Percentiles rank a stretch among this genome's conserved stretches.
Evolutionary conservation across 2,113 vertebrate genomes (phyloP).

Genomic region (Lipophrys pholis): DNA sequence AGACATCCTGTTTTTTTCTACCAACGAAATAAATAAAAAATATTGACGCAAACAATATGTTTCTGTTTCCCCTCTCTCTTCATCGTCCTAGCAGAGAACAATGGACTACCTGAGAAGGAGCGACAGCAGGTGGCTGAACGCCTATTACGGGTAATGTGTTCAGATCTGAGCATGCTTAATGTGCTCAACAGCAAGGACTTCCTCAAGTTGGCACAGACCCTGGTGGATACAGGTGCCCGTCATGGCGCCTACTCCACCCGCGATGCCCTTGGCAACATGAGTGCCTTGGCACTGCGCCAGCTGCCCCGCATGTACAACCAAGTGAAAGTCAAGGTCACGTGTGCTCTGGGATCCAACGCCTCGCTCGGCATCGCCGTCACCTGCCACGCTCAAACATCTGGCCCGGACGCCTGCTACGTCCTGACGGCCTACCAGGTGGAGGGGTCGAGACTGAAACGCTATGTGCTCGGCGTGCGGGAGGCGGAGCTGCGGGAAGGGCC

Average conservation of each 20-base stretch:
- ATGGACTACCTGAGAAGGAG: conserved; percentile 94
- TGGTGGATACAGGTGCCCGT: conserved; percentile 95
- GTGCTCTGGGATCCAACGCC: conserved; percentile 93
- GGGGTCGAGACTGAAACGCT: conserved; percentile 92
- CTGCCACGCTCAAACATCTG: conserved; percentile 93
- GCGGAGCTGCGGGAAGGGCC: conserved; percentile 90
- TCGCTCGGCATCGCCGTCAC: conserved; percentile 96
- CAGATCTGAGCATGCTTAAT: conserved; percentile 91
- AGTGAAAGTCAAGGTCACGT: conserved; percentile 98
- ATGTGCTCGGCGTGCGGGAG: conserved; percentile 92
- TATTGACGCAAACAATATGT: conserved; percentile 18
- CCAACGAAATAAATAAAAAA: conserved; percentile 11
- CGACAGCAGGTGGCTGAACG: conserved; percentile 96
- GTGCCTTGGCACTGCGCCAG: conserved; percentile 93
- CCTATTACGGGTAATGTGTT: conserved; percentile 94
- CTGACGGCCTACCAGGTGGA: conserved; percentile 96
- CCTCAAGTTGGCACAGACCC: conserved; percentile 95
- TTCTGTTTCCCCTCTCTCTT: conserved; percentile 19
- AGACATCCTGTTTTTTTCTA: background rate
- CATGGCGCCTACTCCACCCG: conserved; percentile 96
- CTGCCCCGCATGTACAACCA: conserved; percentile 99
- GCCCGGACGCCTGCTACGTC: conserved; percentile 93
- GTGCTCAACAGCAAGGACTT: conserved; percentile 96
- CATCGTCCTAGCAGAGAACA: conserved; percentile 82
- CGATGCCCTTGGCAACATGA: conserved; percentile 95